phyloP scores from a whole-genome alignment of 2,888 invertebrate species.

The Camptogramma bilineatum region DNA sequence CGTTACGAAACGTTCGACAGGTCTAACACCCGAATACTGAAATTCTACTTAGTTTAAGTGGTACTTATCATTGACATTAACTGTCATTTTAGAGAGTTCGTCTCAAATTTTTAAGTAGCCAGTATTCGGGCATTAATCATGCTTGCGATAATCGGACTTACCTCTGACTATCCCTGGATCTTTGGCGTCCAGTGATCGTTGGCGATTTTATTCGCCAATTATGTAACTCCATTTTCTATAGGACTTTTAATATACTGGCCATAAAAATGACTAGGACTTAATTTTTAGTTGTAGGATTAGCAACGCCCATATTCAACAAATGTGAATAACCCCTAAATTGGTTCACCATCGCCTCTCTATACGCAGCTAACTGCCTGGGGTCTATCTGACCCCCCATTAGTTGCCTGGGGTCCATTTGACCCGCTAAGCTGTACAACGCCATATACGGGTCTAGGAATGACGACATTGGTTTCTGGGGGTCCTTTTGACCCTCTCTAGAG shows the following conservation, averaged over 20 bases:
- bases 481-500: constrained; percentile 53
- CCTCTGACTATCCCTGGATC: neutral
- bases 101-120: neutral
- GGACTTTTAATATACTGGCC: constrained; percentile 2
- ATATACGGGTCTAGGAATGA: constrained; percentile 76
- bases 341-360: constrained; percentile 73
- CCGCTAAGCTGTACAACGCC: constrained; percentile 72
- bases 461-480: constrained; percentile 45
- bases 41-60: too few relatives aligned
- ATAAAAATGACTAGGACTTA: constrained; percentile 46
- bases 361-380: constrained; percentile 73
- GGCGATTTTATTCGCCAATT: too few relatives aligned
- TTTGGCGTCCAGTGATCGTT: too few relatives aligned
- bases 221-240: neutral
- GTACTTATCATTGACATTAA: neutral
- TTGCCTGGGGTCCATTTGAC: constrained; percentile 75
- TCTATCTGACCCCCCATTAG: constrained; percentile 70
- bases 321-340: constrained; percentile 71
- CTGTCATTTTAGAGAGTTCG: neutral
- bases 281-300: constrained; percentile 78
- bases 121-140: too few relatives aligned
- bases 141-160: neutral
- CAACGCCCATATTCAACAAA: constrained; percentile 63
- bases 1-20: neutral
- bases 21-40: neutral